Evolutionary conservation across 2,797 vertebrate species (phyloP), one percentile per base, ranked within the genome.

Genomic region (Catharus ustulatus): DNA sequence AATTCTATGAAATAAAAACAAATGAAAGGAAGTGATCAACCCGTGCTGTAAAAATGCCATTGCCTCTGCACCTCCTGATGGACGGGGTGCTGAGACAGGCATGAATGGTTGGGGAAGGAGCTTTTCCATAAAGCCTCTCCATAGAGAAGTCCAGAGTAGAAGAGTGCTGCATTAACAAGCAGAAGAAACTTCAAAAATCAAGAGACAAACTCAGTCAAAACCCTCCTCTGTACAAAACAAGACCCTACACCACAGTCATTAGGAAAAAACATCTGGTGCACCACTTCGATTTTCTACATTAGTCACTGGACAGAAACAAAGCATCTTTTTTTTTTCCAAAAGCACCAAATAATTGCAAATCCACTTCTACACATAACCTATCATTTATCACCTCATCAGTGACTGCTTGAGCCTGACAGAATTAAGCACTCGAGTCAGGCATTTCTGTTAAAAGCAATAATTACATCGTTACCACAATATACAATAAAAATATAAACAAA

Each of bases 371-470:
- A 58, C 55, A 89, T 76, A 97, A 95, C 96, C 93, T 95, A 92
- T 91, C 93, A 96, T 96, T 97, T 97, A 96, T 97, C 96, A 96
- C 95, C 93, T 97, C 97, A 97, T 97, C 97, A 97, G 90, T 67
- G 26, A 94, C 96, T 97, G 95, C 96, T 96, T 87, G 84, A 96
- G 90, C 93, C 87, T 95, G 91, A 96, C 89, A 94, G 95, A 97
- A 97, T 97, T 97, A 96, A 97, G 97, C 91, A 95, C 96, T 97
- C 96, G 87, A 96, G 90, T 96, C 93, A 96, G 96, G 88, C 94
- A 20, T 96, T 97, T 97, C 94, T 96, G 88, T 97, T 97, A 96
- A 97, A 97, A 97, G 93, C 94, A 97, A 64, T 97, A 96, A 97
- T 97, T 96, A 97, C 87, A 96, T 95, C 76, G 89, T 97, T 97